A percentile compares a stretch with the other conserved stretches of the same genome.
These are phyloP conservation scores for Antheraea yamamai DNA, from an alignment of 2,888 invertebrate species.

Conservation along the genomic window DNA sequence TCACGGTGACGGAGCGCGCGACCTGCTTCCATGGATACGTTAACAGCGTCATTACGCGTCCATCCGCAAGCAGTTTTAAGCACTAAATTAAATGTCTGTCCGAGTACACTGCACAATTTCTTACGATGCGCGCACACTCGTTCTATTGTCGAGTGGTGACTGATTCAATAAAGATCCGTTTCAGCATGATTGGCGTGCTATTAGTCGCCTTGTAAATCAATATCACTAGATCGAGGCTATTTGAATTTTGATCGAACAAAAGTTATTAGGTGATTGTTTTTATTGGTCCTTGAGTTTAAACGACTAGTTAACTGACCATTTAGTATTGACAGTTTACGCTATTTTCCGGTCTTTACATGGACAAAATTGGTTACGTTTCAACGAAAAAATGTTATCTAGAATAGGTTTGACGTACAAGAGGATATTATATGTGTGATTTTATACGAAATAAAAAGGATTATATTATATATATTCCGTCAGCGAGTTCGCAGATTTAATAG, in stretches of 20 bases:
- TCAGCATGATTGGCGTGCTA: conserved; percentile 40
- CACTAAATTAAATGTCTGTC: conserved; percentile 55
- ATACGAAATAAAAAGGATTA: not conserved
- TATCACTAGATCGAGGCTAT: conserved; percentile 38
- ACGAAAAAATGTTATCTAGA: not conserved
- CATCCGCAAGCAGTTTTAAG: conserved; percentile 40
- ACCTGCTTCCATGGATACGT: conserved; percentile 75
- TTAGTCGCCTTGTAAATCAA: conserved; percentile 49
- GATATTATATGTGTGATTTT: not conserved
- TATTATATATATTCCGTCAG: not conserved
- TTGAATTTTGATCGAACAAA: conserved; percentile 38
- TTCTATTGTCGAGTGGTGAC: conserved; percentile 45
- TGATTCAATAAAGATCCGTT: conserved; percentile 55
- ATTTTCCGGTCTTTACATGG: conserved; percentile 8
- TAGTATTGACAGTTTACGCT: conserved; percentile 6
- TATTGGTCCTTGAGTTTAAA: conserved; percentile 31
- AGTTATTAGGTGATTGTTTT: conserved; percentile 36
- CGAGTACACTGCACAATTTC: conserved; percentile 56
- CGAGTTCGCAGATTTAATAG: not conserved
- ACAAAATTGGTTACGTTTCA: conserved; percentile 13
- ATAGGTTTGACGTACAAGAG: not conserved
- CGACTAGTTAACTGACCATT: conserved; percentile 17
- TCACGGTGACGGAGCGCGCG: conserved; percentile 72
- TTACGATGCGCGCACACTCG: conserved; percentile 53
- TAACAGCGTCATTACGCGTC: conserved; percentile 57